A percentile compares a stretch with the other conserved stretches of the same genome.
phyloP scores from a whole-genome alignment of 2,888 invertebrate genomes.

The Torymus texanus region DNA sequence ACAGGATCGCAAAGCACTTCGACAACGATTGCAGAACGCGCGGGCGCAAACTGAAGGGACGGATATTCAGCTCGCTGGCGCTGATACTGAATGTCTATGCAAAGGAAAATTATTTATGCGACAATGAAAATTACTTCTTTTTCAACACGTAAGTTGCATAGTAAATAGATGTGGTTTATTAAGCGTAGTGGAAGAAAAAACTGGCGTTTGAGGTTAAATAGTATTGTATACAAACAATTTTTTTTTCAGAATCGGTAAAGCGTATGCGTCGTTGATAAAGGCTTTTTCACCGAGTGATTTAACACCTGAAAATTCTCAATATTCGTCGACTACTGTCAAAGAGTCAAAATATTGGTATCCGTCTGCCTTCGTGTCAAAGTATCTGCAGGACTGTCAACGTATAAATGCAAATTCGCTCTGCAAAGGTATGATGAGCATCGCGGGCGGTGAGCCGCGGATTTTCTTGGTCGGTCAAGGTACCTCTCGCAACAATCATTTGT shows the following conservation, averaged over 20 bases:
- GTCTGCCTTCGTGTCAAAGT: background rate
- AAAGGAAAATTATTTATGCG: background rate
- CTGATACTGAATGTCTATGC: slow-evolving; percentile 13
- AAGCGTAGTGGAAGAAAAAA: background rate
- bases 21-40: background rate
- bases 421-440: slow-evolving; percentile 23
- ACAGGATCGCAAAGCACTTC: background rate
- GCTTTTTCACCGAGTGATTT: background rate
- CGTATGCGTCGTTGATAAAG: background rate
- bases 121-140: background rate
- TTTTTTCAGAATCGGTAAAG: slow-evolving; percentile 3
- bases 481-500: background rate
- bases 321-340: too few relatives aligned
- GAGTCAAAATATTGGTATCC: background rate
- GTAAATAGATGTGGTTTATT: background rate
- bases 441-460: background rate
- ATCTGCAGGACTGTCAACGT: slow-evolving; percentile 13
- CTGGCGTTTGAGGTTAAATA: slow-evolving; percentile 20
- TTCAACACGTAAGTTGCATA: background rate
- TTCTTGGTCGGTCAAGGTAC: background rate
- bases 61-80: background rate
- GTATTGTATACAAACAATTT: background rate
- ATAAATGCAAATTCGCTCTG: slow-evolving; percentile 9
- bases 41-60: background rate
- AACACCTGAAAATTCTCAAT: background rate